phyloP scores from a whole-genome alignment of 2,797 vertebrate genomes.

The Dicrostonyx torquatus region DNA sequence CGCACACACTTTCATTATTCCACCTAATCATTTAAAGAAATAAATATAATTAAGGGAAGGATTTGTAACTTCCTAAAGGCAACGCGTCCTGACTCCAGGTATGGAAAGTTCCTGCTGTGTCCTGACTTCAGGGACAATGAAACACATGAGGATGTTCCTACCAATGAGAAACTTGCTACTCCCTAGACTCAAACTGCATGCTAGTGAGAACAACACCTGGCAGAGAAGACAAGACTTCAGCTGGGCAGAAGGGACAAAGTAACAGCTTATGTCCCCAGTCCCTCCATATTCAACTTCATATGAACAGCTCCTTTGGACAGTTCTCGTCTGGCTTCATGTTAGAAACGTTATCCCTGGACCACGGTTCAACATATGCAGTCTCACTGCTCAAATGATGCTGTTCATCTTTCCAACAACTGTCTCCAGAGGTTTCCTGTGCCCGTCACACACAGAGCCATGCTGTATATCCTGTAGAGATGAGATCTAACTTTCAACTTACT shows the following conservation, averaged over 20 bases:
- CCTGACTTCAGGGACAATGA: not conserved
- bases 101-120: not conserved
- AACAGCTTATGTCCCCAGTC: not conserved
- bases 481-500: not conserved
- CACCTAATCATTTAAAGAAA: not conserved
- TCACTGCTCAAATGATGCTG: rapidly evolving
- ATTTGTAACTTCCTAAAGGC: not conserved
- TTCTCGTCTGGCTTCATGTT: not conserved
- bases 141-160: not conserved
- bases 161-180: rapidly evolving
- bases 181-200: too few species aligned
- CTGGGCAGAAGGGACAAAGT: not conserved
- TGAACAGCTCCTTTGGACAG: not conserved
- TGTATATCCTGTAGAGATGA: not conserved
- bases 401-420: not conserved
- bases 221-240: not conserved
- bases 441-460: not conserved
- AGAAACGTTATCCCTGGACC: rapidly evolving
- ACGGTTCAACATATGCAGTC: rapidly evolving
- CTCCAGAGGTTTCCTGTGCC: not conserved
- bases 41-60: not conserved
- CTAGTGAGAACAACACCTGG: not conserved
- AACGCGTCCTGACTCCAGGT: not conserved
- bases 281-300: not conserved
- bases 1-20: not conserved